These are phyloP conservation scores for Lepidochrysops patricia DNA, from an alignment of 2,888 invertebrate species.

Conservation along the genomic window DNA sequence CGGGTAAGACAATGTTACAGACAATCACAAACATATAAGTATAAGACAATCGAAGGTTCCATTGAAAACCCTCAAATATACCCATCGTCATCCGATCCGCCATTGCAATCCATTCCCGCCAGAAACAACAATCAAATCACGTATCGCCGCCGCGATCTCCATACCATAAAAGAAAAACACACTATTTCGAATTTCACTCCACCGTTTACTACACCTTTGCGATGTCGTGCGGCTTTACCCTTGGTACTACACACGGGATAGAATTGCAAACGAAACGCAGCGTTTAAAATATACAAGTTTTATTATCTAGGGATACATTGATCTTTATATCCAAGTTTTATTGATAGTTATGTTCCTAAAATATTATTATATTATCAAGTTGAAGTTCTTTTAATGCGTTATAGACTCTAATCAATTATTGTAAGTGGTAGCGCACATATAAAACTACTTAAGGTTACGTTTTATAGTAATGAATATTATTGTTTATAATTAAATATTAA, in stretches of 20 bases:
- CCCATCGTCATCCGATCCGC: constrained; percentile 29
- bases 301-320: too few relatives aligned
- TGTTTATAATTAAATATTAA: too few relatives aligned
- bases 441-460: background rate
- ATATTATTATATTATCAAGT: background rate
- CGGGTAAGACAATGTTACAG: background rate
- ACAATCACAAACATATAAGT: background rate
- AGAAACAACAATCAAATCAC: constrained; percentile 38
- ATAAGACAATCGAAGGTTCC: constrained; percentile 3
- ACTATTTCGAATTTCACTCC: constrained; percentile 42
- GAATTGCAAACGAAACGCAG: constrained; percentile 17
- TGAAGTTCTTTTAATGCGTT: background rate
- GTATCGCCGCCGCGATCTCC: constrained; percentile 38
- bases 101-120: constrained; percentile 37
- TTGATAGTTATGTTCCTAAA: background rate
- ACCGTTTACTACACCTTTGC: constrained; percentile 54
- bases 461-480: too few relatives aligned
- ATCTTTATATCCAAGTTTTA: too few relatives aligned
- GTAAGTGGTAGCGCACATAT: background rate
- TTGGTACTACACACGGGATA: constrained; percentile 27
- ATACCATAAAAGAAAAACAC: constrained; percentile 40
- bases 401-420: background rate
- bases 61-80: constrained; percentile 18
- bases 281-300: background rate
- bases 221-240: constrained; percentile 29